These are phyloP conservation scores for Maccullochella peelii DNA, from an alignment of 2,113 vertebrate genomes.

Conservation along the genomic window DNA sequence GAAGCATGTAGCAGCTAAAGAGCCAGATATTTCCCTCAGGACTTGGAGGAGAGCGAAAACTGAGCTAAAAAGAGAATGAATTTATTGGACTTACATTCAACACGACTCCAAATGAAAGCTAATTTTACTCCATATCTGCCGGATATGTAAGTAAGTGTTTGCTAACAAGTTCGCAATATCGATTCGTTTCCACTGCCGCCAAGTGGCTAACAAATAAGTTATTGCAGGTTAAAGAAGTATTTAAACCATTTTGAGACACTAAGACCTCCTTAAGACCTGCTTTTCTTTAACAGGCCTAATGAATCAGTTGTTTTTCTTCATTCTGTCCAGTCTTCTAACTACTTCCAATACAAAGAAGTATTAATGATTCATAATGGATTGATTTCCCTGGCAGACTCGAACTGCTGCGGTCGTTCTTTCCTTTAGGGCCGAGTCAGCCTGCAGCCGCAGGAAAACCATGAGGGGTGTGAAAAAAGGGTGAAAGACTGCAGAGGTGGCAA, in stretches of 20 bases:
- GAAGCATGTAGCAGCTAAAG: too few relatives aligned
- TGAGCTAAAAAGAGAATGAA: too few relatives aligned
- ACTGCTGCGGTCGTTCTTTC: conserved; percentile 12
- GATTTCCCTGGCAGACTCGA: neutral
- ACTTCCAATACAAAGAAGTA: neutral
- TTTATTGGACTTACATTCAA: neutral
- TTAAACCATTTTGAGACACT: too few relatives aligned
- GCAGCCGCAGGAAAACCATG: neutral
- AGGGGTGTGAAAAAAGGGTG: neutral
- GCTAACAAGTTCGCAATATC: neutral
- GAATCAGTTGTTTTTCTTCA: neutral
- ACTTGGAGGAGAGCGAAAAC: too few relatives aligned
- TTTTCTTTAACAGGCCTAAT: neutral
- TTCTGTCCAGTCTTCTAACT: neutral
- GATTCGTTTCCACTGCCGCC: neutral
- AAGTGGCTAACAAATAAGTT: neutral
- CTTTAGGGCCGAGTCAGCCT: neutral
- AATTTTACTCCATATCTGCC: neutral
- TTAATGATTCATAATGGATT: neutral
- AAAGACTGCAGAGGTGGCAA: conserved; percentile 12
- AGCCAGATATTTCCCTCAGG: too few relatives aligned
- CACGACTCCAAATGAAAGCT: neutral
- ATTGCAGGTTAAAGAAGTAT: too few relatives aligned
- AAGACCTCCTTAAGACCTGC: neutral
- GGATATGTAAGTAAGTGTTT: neutral